Conservation (phyloP, 2,113 vertebrate species). For the Anthoscopus minutus region DNA sequence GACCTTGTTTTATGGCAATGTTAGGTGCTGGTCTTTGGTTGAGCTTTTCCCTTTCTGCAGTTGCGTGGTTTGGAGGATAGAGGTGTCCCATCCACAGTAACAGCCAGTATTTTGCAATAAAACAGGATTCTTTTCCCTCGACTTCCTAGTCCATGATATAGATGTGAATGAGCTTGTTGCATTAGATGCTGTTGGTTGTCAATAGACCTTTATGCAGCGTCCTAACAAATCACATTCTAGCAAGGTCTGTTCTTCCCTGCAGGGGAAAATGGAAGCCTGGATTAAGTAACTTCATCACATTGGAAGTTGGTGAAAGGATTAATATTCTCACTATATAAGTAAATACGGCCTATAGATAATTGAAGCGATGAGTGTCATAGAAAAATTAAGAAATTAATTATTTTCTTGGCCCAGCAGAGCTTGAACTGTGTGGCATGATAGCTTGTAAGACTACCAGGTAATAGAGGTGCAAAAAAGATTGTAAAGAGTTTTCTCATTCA, state of each 20-base stretch:
- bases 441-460: background rate
- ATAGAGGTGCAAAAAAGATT: background rate
- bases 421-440: background rate
- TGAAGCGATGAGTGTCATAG: background rate
- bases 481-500: background rate
- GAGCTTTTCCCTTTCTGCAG: background rate
- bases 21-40: background rate
- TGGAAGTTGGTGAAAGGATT: background rate
- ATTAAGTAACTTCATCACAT: background rate
- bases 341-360: background rate
- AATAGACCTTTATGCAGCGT: background rate
- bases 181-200: background rate
- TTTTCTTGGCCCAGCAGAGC: background rate
- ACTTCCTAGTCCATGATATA: background rate
- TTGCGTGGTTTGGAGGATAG: background rate
- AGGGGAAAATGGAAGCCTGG: background rate
- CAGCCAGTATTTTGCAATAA: background rate
- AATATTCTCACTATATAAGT: background rate
- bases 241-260: background rate
- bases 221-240: background rate
- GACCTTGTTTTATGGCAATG: background rate
- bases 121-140: background rate
- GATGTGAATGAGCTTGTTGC: background rate
- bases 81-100: background rate
- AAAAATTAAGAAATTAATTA: background rate